These are phyloP conservation scores for Seira musarum DNA, from an alignment of 2,888 invertebrate genomes.

Conservation along the genomic window DNA sequence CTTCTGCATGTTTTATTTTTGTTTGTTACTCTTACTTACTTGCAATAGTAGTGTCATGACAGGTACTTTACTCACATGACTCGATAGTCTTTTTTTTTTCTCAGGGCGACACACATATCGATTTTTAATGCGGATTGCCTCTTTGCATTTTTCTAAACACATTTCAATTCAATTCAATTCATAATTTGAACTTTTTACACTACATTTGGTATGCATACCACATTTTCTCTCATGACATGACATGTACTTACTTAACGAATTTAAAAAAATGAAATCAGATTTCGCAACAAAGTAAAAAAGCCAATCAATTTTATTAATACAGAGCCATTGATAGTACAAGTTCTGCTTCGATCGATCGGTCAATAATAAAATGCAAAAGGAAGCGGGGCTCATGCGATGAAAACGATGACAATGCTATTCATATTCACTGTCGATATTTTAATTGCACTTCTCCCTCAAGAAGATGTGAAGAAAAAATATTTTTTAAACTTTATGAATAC, in stretches of 20 bases:
- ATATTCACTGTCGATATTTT: not conserved
- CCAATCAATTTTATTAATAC: not conserved
- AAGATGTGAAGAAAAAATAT: not conserved
- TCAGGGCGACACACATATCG: slow-evolving; percentile 48
- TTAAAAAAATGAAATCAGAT: not conserved
- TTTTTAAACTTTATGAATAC: not conserved
- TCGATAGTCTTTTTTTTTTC: not conserved
- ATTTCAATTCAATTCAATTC: no score
- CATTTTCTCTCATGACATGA: not conserved
- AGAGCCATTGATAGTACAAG: no score
- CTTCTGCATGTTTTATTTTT: no score
- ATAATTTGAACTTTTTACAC: not conserved
- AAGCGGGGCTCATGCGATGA: no score
- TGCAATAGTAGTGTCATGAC: not conserved
- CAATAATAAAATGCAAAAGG: no score
- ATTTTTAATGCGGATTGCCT: not conserved
- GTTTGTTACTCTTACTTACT: not conserved
- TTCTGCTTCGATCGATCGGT: no score
- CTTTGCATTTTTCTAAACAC: not conserved
- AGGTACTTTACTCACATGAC: not conserved
- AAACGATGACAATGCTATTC: not conserved
- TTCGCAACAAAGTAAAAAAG: not conserved
- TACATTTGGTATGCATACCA: not conserved
- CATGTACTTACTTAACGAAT: not conserved
- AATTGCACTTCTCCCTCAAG: not conserved